phyloP scores from a whole-genome alignment of 2,113 vertebrate species.

The Puntigrus tetrazona region DNA sequence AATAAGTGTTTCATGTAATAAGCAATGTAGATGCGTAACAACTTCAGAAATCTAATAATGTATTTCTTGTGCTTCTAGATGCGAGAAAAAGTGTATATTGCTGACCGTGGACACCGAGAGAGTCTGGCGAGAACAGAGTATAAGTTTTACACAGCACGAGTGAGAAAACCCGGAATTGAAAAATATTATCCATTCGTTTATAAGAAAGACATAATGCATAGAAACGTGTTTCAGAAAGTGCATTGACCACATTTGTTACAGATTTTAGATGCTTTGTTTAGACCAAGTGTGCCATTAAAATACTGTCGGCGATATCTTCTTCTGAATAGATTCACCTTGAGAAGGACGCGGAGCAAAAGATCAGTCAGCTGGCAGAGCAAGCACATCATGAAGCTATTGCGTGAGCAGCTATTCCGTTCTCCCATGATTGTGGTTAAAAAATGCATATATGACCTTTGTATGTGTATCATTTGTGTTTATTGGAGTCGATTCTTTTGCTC shows the following conservation, averaged over 20 bases:
- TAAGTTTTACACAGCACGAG: constrained; percentile 84
- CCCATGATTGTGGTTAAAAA: constrained; percentile 43
- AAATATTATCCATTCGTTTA: not conserved
- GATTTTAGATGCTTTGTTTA: not conserved
- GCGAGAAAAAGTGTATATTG: constrained; percentile 73
- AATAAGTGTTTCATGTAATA: not conserved
- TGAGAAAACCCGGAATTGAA: constrained; percentile 56
- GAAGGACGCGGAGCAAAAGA: constrained; percentile 80
- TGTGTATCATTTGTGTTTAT: constrained; percentile 54
- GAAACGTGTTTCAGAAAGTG: not conserved
- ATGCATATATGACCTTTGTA: constrained; percentile 49
- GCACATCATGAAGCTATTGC: constrained; percentile 26
- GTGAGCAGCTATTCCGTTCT: constrained; percentile 38
- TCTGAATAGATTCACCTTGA: constrained; percentile 66
- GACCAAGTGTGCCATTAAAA: not conserved
- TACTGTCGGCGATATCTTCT: not conserved
- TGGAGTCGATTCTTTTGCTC: not conserved
- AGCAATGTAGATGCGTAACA: not conserved
- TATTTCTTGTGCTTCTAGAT: constrained; percentile 66
- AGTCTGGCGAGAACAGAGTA: constrained; percentile 75
- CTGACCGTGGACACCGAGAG: constrained; percentile 77
- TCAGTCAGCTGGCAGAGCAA: constrained; percentile 68
- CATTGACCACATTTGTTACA: not conserved
- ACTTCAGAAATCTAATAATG: not conserved
- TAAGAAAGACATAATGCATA: not conserved